Evolutionary conservation across 2,113 vertebrate species (phyloP).

Genomic region (Falco punctatus): DNA sequence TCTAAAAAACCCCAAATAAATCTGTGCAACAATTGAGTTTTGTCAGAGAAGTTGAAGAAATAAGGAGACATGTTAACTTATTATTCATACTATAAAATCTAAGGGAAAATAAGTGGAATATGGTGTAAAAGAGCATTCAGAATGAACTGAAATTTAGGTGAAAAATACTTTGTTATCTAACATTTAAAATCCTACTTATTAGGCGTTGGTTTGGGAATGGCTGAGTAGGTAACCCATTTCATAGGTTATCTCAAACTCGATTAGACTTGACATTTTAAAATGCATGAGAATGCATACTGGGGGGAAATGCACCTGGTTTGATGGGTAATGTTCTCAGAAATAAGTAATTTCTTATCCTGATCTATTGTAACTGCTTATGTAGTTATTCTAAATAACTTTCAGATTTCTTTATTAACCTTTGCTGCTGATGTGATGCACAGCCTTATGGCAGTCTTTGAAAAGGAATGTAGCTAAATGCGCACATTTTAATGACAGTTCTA

Average conservation of each 20-base stretch:
- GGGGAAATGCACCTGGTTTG: background rate
- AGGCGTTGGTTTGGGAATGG: background rate
- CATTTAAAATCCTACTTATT: background rate
- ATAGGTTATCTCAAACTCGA: background rate
- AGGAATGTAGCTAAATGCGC: background rate
- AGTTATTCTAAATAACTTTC: background rate
- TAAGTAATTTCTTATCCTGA: background rate
- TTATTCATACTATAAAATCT: background rate
- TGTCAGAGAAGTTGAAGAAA: background rate
- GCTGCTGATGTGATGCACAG: background rate
- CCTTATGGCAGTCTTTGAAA: background rate
- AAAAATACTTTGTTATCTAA: background rate
- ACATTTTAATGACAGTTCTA: background rate
- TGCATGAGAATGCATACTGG: background rate
- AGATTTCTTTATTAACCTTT: background rate
- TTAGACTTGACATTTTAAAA: background rate
- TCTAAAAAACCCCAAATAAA: background rate
- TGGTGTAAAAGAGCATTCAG: background rate
- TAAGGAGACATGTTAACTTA: background rate
- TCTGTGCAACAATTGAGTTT: background rate
- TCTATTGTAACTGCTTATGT: background rate
- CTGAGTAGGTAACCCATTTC: background rate
- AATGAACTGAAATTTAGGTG: background rate
- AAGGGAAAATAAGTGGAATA: background rate
- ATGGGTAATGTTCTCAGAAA: background rate